Evolutionary conservation across 2,113 vertebrate species (phyloP), one percentile per base, ranked within the genome.

Genomic region (Perognathus longimembris): DNA sequence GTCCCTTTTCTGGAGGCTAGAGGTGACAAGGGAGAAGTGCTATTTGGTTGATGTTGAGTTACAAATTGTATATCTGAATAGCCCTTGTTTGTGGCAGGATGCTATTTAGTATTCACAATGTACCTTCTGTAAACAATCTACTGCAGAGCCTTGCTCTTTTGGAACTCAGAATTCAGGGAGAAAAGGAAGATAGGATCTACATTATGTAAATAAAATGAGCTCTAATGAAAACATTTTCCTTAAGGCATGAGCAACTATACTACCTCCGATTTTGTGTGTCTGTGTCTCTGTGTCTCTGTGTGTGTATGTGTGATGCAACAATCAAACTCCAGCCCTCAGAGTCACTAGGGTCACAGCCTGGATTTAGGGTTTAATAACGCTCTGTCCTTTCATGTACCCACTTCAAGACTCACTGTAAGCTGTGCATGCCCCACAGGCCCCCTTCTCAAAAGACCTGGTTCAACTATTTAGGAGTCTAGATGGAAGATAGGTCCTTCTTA

Each of bases 201-300:
- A 75, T 90, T 81, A 87, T 92, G 73, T 81, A 95, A 95, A 93
- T 96, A 94, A 93, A 92, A 92, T 79, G 40, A 92, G 90, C 88
- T 95, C 92, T 89, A 93, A 89, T 85, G 88, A 92, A 96, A 96
- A 91, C 90, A 79, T 90, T 93, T 95, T 95, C 82, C 88, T 94
- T 69, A 79, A 84, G 76, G 82, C 30, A 0, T 64, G 78, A 93
- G 42, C 92, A 92, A 96, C 38, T 54, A 26, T 84, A 61, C n/a
- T 64, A 93, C 89, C 66, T 84, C 61, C 76, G 64, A 77, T 85
- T 90, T 21, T 64, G 17, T 54, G 50, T 54, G 50, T 54, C 12
- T 54, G 50, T 54, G 50, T 54, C 12, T 54, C 12, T 54, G 50
- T 54, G 50, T 54, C 8, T 54, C 8, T 54, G 50, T 54, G 50